These are phyloP conservation scores for Dipodomys spectabilis DNA, from an alignment of 2,113 vertebrate species.

Conservation along the genomic window DNA sequence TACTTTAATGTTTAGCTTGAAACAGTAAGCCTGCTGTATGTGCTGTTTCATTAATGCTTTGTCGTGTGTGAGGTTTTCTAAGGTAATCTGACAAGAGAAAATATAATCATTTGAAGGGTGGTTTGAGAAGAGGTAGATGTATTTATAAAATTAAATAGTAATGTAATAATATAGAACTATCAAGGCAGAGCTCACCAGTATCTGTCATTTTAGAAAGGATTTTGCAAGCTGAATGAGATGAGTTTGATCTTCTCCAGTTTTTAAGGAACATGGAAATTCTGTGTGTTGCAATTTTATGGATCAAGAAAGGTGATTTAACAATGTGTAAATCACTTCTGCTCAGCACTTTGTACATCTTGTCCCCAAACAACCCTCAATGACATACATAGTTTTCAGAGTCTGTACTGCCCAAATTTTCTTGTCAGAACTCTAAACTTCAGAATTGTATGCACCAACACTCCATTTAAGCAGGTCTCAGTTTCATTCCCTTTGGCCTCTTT, in stretches of 20 bases:
- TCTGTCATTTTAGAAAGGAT: not conserved
- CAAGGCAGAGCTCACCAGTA: conserved; percentile 40
- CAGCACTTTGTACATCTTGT: conserved; percentile 8
- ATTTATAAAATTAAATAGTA: conserved; percentile 75
- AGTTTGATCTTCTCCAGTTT: conserved; percentile 36
- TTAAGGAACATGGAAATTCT: conserved; percentile 26
- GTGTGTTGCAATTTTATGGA: conserved; percentile 27
- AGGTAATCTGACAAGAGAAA: conserved; percentile 76
- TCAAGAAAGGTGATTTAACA: conserved; percentile 55
- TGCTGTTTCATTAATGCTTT: conserved; percentile 65
- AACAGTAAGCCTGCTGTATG: conserved; percentile 65
- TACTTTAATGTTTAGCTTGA: conserved; percentile 67
- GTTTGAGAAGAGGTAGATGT: conserved; percentile 67
- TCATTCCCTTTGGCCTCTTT: not conserved
- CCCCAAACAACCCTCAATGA: conserved; percentile 34
- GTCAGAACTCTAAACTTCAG: conserved; percentile 10
- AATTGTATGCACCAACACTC: not conserved
- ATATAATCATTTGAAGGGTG: conserved; percentile 72
- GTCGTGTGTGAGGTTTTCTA: conserved; percentile 52
- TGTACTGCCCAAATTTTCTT: not conserved
- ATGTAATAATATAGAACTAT: conserved; percentile 54
- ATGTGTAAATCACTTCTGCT: conserved; percentile 41
- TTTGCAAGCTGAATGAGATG: conserved; percentile 12
- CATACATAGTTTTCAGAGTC: conserved; percentile 5
- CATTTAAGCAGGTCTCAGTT: not conserved